Conservation (phyloP, 2,113 vertebrate genomes). For the Coptodon rendalli region DNA sequence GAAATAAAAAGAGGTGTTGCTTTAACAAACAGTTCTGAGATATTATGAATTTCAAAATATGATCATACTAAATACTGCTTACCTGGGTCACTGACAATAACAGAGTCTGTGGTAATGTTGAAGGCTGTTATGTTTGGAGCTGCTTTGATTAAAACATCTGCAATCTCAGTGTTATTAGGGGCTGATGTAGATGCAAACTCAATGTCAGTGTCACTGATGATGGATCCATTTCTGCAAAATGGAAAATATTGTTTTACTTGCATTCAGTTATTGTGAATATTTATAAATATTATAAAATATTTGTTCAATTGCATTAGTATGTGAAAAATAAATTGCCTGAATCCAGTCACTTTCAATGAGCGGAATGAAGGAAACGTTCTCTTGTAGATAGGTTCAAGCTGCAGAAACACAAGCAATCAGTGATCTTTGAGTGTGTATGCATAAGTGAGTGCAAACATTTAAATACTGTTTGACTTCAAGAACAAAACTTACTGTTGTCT, state of each 20-base stretch:
- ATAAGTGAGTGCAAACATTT: no score
- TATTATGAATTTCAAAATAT: no score
- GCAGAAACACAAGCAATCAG: not conserved
- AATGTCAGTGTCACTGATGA: not conserved
- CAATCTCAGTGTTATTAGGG: not conserved
- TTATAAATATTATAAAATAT: not conserved
- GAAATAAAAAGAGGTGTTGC: no score
- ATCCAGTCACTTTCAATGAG: not conserved
- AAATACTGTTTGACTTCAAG: no score
- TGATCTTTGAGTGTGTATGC: not conserved
- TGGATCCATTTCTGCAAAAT: slow-evolving; percentile 32
- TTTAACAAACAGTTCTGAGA: no score
- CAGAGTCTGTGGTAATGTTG: not conserved
- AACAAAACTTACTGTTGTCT: no score
- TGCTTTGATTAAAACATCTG: not conserved
- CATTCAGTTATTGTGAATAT: not conserved
- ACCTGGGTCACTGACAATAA: not conserved
- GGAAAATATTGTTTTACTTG: not conserved
- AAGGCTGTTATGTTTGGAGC: not conserved
- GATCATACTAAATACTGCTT: no score
- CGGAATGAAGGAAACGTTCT: not conserved
- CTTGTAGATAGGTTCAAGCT: not conserved
- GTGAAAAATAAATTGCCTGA: not conserved
- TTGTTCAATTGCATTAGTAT: not conserved
- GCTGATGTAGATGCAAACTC: not conserved